Evolutionary conservation across 1,140 invertebrate species (phyloP).

Genomic region (Diabrotica undecimpunctata): DNA sequence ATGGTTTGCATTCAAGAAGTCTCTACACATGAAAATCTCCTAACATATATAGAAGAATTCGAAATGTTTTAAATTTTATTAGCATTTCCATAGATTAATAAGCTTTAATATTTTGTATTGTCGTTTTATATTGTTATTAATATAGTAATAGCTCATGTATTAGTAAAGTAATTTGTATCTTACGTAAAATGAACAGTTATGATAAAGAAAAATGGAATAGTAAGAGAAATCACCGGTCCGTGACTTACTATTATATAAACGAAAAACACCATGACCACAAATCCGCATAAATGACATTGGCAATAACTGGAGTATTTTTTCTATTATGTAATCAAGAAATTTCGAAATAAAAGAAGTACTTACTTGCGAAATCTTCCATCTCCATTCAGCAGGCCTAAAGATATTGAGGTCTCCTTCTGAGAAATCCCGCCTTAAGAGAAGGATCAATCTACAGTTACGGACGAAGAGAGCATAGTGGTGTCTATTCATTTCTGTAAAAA

Average conservation of each 20-base stretch:
- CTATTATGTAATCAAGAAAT: neutral
- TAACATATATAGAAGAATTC: no score
- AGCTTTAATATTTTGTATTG: no score
- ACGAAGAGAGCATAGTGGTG: slow-evolving; percentile 97
- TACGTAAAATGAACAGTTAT: no score
- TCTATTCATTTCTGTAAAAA: slow-evolving; percentile 86
- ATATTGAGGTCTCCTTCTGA: slow-evolving; percentile 90
- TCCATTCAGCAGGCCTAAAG: slow-evolving; percentile 96
- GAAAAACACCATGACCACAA: slow-evolving; percentile 1
- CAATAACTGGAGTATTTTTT: neutral
- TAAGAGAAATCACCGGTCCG: neutral
- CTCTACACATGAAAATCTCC: no score
- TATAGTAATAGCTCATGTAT: no score
- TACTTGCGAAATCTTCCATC: slow-evolving; percentile 85
- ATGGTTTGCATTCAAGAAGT: no score
- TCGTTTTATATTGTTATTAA: no score
- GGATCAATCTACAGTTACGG: slow-evolving; percentile 91
- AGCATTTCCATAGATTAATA: no score
- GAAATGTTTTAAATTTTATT: no score
- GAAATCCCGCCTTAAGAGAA: slow-evolving; percentile 88
- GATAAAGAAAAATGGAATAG: no score
- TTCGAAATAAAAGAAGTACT: neutral
- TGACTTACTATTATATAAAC: neutral
- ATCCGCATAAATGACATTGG: neutral
- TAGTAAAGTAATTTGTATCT: no score